Evolutionary conservation across 2,113 vertebrate genomes (phyloP), one percentile per base, ranked within the genome.

Genomic region (Xiphophorus couchianus): DNA sequence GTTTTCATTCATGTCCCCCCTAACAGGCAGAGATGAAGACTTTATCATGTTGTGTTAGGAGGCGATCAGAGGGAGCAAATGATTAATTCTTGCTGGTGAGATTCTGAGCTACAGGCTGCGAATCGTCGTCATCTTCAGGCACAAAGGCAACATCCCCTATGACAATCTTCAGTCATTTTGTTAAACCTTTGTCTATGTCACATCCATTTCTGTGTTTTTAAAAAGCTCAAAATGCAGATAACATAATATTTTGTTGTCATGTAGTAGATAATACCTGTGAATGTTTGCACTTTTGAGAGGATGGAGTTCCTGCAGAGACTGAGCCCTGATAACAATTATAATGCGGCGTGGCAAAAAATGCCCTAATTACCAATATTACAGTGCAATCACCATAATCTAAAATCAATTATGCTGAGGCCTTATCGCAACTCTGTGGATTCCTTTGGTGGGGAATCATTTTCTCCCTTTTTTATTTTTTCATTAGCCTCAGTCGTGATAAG

Each of bases 111-210:
- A 73, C 66, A 80, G 62, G 66, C 86, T 76, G 70, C 82, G 80
- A 88, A 84, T 90, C 73, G 84, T 79, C 74, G 1, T 74, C 80
- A 85, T 84, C 78, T 82, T 67, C 72, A 90, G 78, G 87, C 83
- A 84, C 13, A 89, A 85, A 90, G 39, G 63, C 75, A 79, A 77
- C 84, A 81, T 83, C 62, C 82, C 84, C 87, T 88, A 85, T 80
- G 84, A 77, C 85, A 31, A 74, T 83, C 84, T 73, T 81, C 85
- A 73, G 78, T 66, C 62, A 39, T 81, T 85, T 86, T 79, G 79
- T 80, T 75, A 75, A 2, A 44, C 58, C 77, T 71, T 72, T 71
- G 5, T 22, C 64, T 6, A 27, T 70, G 66, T 62, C 66, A 66
- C 76, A 68, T 66, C 80, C 72, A 71, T 76, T 64, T 69, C 76